Evolutionary conservation across 2,797 vertebrate species (phyloP).

Genomic region (Meriones psammophilus): DNA sequence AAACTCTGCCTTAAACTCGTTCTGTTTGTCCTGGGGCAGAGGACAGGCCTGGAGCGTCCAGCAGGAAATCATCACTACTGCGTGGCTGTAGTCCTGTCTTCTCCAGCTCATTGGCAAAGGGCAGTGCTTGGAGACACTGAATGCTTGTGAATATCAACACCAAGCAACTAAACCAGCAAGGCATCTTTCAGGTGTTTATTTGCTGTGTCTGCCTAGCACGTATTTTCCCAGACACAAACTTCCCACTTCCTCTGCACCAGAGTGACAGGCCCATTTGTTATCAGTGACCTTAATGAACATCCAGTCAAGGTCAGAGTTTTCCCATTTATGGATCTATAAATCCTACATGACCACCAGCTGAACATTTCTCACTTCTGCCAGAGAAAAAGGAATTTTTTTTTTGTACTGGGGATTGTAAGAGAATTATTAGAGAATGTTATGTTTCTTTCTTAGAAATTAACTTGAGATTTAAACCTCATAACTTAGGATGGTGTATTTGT

Average conservation of each 20-base stretch:
- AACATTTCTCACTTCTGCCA: conserved; percentile 25
- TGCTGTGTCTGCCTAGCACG: neutral
- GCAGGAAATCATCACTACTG: neutral
- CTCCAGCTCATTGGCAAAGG: neutral
- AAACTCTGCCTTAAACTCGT: neutral
- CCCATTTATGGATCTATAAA: conserved; percentile 67
- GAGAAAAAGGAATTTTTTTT: neutral
- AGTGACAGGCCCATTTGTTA: conserved; percentile 64
- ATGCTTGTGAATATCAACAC: neutral
- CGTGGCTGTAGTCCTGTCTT: neutral
- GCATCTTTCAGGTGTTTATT: neutral
- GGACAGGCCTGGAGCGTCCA: neutral
- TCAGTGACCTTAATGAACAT: conserved; percentile 53
- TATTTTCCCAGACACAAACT: conserved; percentile 15
- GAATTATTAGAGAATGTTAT: conserved; percentile 14
- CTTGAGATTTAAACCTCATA: conserved; percentile 26
- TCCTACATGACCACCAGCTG: conserved; percentile 13
- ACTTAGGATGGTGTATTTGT: conserved; percentile 7
- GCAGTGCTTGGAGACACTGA: neutral
- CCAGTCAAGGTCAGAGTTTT: conserved; percentile 59
- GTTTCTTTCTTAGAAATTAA: conserved; percentile 44
- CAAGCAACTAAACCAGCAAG: neutral
- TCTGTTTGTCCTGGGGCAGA: neutral
- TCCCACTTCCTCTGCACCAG: conserved; percentile 6
- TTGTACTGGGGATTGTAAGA: neutral